Base-by-base conservation (phyloP, 2,797 vertebrate species). In the Delichon dasypus region DNA sequence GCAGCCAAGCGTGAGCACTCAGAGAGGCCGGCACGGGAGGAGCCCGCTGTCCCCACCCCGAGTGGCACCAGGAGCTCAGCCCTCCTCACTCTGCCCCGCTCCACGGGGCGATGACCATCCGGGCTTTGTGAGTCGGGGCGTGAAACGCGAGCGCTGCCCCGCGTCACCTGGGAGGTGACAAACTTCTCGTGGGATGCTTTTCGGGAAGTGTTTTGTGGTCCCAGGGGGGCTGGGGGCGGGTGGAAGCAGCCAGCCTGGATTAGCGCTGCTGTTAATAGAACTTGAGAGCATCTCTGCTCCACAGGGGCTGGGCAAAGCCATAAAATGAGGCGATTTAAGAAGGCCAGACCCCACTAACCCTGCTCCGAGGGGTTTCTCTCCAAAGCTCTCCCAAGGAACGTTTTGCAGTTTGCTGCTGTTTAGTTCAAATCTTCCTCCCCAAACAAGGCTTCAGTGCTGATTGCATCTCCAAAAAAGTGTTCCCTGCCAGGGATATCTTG, bases 401-500 rank as follows among this genome's bases (percentile, higher is more conserved):
- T 66, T 36, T 50, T 77, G 83, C 77, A 68, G 80, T 57, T 95
- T 51, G 65, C 83, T 94, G 80, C 82, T 72, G 64, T 54, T 93
- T 58, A 44, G 87, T 78, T 88, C 85, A 66, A 76, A 40, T 60
- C 57, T 53, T 89, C 75, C 70, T 93, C 60, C 83, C 75, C 53
- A 84, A 47, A 90, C 65, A 83, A 73, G 54, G 72, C 88, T 87
- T 40, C 81, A 73, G 85, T 71, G 51, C 65, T 48, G 88, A 89
- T 94, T 86, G 68, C 87, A 77, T 95, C 93, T 65, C 72, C 22
- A 13, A 2, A 84, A 84, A 84, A 94, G 36, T 91, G 96, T 90
- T 96, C 76, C 77, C 93, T 89, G 89, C 84, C 89, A 95, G 97
- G 97, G 89, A 80, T 96, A 72, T 96, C 97, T 96, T 98, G 96